phyloP scores from a whole-genome alignment of 1,140 invertebrate genomes.

The Scaptomyza hsui region DNA sequence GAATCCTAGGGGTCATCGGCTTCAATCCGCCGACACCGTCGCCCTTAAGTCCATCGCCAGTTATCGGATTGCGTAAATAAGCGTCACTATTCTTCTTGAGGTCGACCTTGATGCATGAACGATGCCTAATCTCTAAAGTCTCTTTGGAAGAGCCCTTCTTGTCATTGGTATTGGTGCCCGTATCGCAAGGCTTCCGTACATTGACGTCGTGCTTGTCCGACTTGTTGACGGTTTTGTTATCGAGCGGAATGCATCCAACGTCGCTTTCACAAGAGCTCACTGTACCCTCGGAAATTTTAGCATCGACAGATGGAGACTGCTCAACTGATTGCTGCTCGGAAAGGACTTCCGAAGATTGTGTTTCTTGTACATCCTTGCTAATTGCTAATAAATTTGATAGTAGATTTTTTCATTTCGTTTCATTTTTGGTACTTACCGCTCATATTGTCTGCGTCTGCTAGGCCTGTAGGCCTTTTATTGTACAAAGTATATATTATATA shows the following conservation, averaged over 20 bases:
- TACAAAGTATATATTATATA: too few relatives aligned
- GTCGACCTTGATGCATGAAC: constrained; percentile 37
- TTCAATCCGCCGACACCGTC: constrained; percentile 78
- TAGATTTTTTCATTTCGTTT: too few relatives aligned
- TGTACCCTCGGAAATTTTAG: not conserved
- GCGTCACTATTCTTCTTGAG: not conserved
- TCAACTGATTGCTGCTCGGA: too few relatives aligned
- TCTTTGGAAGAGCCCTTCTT: not conserved
- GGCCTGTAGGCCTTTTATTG: too few relatives aligned
- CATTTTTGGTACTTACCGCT: constrained; percentile 69
- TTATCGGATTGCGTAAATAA: constrained; percentile 69
- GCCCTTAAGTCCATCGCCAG: constrained; percentile 70
- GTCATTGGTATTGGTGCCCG: constrained; percentile 22
- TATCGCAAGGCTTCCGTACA: constrained; percentile 40
- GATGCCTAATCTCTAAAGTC: not conserved
- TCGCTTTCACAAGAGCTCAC: not conserved
- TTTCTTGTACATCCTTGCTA: constrained; percentile 6
- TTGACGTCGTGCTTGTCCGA: constrained; percentile 33
- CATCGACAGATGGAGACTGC: too few relatives aligned
- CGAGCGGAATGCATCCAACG: constrained; percentile 20
- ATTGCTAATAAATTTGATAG: too few relatives aligned
- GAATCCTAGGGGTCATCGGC: constrained; percentile 55
- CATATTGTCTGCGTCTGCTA: constrained; percentile 55
- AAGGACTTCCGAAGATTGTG: not conserved
- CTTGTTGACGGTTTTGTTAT: constrained; percentile 22